Evolutionary conservation across 2,888 invertebrate species (phyloP).

Genomic region (Hanleya hanleyi): DNA sequence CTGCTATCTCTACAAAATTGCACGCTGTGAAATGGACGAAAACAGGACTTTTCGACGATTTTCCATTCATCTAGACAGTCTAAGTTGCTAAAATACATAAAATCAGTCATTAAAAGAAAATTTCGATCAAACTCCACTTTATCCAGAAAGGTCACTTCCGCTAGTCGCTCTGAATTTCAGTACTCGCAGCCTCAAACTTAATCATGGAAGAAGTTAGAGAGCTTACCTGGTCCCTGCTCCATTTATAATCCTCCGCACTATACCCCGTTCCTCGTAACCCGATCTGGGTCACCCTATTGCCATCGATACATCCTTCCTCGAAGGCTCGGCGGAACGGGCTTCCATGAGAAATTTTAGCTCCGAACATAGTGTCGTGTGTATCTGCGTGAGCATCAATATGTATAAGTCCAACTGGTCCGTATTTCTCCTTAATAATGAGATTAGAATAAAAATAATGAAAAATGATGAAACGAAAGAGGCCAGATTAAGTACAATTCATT

Average conservation of each 20-base stretch:
- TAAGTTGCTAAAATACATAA: neutral
- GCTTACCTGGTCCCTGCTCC: constrained; percentile 63
- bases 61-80: neutral
- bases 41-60: too few species aligned
- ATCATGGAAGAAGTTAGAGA: too few species aligned
- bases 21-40: too few species aligned
- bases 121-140: too few species aligned
- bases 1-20: too few species aligned
- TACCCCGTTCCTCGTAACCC: constrained; percentile 69
- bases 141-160: too few species aligned
- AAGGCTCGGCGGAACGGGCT: constrained; percentile 71
- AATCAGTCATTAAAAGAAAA: neutral
- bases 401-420: constrained; percentile 71
- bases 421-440: constrained; percentile 67
- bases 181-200: neutral
- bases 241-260: constrained; percentile 54
- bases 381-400: constrained; percentile 73
- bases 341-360: constrained; percentile 70
- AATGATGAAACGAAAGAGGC: too few species aligned
- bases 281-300: constrained; percentile 68
- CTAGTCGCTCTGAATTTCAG: too few species aligned
- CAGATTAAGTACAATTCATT: too few species aligned
- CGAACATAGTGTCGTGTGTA: constrained; percentile 65
- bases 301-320: constrained; percentile 71
- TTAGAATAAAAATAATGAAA: too few species aligned